Conservation (phyloP, 2,113 vertebrate species). For the Ahaetulla prasina region DNA sequence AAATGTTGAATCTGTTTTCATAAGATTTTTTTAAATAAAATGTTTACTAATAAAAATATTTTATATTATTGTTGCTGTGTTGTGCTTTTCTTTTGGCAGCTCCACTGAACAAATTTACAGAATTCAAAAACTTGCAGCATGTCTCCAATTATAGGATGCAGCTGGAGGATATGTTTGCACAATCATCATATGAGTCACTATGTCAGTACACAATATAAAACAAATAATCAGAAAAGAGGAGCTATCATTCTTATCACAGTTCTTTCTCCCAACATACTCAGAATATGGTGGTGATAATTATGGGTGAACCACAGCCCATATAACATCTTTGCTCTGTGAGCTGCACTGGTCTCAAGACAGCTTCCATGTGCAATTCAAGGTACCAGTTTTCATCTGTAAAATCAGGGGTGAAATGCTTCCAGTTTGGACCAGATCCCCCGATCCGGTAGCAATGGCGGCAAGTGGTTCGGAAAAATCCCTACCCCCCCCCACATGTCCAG, state of each 20-base stretch:
- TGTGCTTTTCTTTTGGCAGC: not conserved
- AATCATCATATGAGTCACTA: not conserved
- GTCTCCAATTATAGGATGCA: not conserved
- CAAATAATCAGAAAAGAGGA: not conserved
- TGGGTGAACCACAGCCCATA: not conserved
- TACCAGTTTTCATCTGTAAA: not conserved
- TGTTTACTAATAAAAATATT: slow-evolving; percentile 52
- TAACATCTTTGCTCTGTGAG: not conserved
- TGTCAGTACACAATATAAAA: not conserved
- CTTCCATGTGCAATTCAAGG: not conserved
- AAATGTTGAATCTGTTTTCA: slow-evolving; percentile 23
- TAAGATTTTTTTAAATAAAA: not conserved
- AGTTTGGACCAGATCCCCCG: too few relatives aligned
- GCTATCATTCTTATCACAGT: not conserved
- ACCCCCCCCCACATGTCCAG: too few relatives aligned
- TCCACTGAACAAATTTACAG: not conserved
- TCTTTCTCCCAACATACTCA: not conserved
- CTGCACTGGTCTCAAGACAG: not conserved
- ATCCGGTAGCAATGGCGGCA: too few relatives aligned
- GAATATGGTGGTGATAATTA: not conserved
- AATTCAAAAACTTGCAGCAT: not conserved
- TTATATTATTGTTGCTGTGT: not conserved
- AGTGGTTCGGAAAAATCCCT: too few relatives aligned
- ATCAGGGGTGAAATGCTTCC: too few relatives aligned
- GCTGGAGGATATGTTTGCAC: not conserved